phyloP scores from a whole-genome alignment of 2,888 invertebrate species.

The Cancer borealis region DNA sequence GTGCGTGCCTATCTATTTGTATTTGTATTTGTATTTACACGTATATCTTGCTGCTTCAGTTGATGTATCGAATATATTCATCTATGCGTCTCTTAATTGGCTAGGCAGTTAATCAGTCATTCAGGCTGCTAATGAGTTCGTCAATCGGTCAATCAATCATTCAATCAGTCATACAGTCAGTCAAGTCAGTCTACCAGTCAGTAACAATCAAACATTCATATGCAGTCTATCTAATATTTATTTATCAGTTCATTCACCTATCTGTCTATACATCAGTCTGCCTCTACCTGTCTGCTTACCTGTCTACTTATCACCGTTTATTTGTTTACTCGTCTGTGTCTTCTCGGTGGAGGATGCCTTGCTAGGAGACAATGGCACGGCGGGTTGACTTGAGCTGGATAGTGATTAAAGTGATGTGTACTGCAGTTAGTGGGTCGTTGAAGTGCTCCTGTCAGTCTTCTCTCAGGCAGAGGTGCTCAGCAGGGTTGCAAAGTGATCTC shows the following conservation, averaged over 20 bases:
- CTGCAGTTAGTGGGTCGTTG: neutral
- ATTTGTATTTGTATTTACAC: constrained; percentile 3
- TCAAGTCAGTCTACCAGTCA: too few relatives aligned
- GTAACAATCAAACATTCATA: too few relatives aligned
- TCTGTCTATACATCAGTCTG: too few relatives aligned
- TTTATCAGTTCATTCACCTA: too few relatives aligned
- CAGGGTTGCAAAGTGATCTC: too few relatives aligned
- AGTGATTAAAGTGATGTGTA: neutral
- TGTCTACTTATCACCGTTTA: too few relatives aligned
- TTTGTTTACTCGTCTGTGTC: neutral
- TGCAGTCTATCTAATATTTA: too few relatives aligned
- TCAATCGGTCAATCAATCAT: too few relatives aligned
- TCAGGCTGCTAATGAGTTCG: neutral
- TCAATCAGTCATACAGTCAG: too few relatives aligned
- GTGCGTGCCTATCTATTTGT: neutral
- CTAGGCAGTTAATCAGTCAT: neutral
- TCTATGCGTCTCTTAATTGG: too few relatives aligned
- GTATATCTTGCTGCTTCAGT: neutral
- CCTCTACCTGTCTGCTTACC: too few relatives aligned
- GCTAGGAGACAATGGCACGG: neutral
- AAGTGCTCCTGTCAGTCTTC: neutral
- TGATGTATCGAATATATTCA: too few relatives aligned
- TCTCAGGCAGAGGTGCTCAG: neutral
- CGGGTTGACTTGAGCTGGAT: neutral
- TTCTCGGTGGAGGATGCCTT: neutral